These are phyloP conservation scores for Drosophila paulistorum DNA, from an alignment of 1,140 invertebrate genomes.

Conservation along the genomic window DNA sequence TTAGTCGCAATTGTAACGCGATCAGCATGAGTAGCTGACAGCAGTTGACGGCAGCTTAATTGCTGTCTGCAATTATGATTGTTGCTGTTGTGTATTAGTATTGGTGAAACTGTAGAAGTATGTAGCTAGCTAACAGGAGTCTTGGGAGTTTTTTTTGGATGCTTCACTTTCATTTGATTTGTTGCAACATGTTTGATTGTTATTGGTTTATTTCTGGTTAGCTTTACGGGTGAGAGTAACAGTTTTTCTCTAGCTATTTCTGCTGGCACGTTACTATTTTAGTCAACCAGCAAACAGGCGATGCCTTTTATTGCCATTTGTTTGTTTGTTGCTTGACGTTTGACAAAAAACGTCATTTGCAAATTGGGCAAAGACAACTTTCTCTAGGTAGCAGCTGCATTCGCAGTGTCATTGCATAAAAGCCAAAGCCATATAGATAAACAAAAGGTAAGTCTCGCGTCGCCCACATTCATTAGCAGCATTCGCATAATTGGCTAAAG, in stretches of 20 bases:
- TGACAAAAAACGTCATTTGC: conserved; percentile 82
- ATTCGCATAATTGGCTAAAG: conserved; percentile 72
- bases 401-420: conserved; percentile 65
- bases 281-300: conserved; percentile 64
- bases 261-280: conserved; percentile 10
- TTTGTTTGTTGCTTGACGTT: conserved; percentile 64
- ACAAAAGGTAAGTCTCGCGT: conserved; percentile 56
- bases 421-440: conserved; percentile 66
- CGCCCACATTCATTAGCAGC: conserved; percentile 80
- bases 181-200: conserved; percentile 36
- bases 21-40: conserved; percentile 75
- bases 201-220: conserved; percentile 53
- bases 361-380: conserved; percentile 81
- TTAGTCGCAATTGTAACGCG: conserved; percentile 75
- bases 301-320: conserved; percentile 68
- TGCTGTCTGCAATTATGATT: conserved; percentile 79
- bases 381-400: conserved; percentile 57
- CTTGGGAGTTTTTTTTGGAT: conserved; percentile 7
- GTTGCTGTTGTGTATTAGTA: conserved; percentile 23
- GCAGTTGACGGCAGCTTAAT: conserved; percentile 74
- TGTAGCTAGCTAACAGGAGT: conserved; percentile 21
- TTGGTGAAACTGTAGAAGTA: conserved; percentile 57
- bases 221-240: conserved; percentile 62
- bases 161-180: conserved; percentile 72
- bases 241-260: not conserved